Evolutionary conservation across 2,113 vertebrate genomes (phyloP).

Genomic region (Halcyon senegalensis): DNA sequence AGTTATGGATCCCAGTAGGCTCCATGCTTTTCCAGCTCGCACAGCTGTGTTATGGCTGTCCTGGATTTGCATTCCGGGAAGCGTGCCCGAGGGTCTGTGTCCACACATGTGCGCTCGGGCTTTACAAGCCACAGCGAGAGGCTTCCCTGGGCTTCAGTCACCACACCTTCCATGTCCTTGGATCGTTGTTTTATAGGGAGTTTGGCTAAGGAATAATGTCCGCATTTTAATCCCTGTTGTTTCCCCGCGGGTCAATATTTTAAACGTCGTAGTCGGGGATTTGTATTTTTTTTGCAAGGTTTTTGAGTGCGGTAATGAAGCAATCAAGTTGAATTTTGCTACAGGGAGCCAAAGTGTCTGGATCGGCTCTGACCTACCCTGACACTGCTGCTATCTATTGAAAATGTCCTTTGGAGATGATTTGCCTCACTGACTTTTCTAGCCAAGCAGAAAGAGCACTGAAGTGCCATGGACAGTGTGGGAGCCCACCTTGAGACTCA

Average conservation of each 20-base stretch:
- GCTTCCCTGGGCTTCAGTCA: conserved; percentile 61
- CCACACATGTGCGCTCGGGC: conserved; percentile 54
- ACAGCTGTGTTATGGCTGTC: conserved; percentile 72
- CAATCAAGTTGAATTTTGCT: conserved; percentile 33
- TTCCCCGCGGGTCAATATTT: conserved; percentile 43
- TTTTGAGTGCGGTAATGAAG: conserved; percentile 43
- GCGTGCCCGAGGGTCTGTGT: conserved; percentile 47
- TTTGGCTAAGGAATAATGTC: conserved; percentile 68
- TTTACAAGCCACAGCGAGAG: conserved; percentile 61
- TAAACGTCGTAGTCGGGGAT: background rate
- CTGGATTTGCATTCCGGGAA: conserved; percentile 71
- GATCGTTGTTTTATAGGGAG: conserved; percentile 50
- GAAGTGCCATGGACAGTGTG: background rate
- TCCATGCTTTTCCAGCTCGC: conserved; percentile 59
- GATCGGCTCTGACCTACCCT: conserved; percentile 30
- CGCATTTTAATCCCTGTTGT: conserved; percentile 59
- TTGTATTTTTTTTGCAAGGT: background rate
- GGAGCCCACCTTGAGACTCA: background rate
- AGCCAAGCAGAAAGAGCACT: background rate
- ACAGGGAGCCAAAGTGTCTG: conserved; percentile 52
- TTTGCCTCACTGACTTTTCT: background rate
- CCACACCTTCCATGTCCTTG: conserved; percentile 69
- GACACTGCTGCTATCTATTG: conserved; percentile 1
- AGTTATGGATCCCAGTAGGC: conserved; percentile 68
- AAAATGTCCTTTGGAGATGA: background rate